Base-by-base conservation (phyloP, 2,113 vertebrate species). In the Megaleporinus macrocephalus region DNA sequence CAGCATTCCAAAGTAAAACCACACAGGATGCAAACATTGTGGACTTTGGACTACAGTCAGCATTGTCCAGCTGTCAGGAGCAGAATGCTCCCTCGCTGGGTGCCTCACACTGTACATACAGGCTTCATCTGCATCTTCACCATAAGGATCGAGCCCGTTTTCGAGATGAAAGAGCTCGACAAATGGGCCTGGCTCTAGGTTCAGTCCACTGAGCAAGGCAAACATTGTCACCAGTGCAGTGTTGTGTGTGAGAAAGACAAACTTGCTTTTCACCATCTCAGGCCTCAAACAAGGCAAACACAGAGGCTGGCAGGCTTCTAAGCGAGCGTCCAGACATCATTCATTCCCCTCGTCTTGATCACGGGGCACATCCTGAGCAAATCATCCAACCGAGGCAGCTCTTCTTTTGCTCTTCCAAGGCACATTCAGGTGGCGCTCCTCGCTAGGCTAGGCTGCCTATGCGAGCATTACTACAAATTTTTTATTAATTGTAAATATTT, bases 401-500 rank as follows among this genome's bases (percentile, higher is more conserved):
- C 78, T 70, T 82, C 78, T 70, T 72, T 80, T 49, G 51, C 73
- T 33, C 70, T 76, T 80, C 53, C 59, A 80, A 80, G 72, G 33
- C 55, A 49, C 55, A 47, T 73, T 73, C 73, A 36, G 80, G 51
- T 57, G 51, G 27, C 62, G 13, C 53, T 81, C 63, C 73, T 29
- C 57, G 62, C 66, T 51, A 51, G 7, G 41, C 66, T 24, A 57
- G 41, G 79, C 57, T 65, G 36, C 27, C 63, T 24, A 44, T 66
- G 79, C 75, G 63, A 61, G 61, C 24, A 30, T 44, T 62, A 33
- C 15, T 41, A 51, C 71, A 66, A n/a, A 33, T 62, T 79, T 69
- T 36, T 72, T 68, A 85, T 85, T 82, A 70, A 85, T 61, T 78
- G 79, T 85, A 82, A 85, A 85, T 82, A 81, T 82, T 82, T 81